These are phyloP conservation scores for Dendrolimus houi DNA, from an alignment of 2,888 invertebrate genomes.

Conservation along the genomic window DNA sequence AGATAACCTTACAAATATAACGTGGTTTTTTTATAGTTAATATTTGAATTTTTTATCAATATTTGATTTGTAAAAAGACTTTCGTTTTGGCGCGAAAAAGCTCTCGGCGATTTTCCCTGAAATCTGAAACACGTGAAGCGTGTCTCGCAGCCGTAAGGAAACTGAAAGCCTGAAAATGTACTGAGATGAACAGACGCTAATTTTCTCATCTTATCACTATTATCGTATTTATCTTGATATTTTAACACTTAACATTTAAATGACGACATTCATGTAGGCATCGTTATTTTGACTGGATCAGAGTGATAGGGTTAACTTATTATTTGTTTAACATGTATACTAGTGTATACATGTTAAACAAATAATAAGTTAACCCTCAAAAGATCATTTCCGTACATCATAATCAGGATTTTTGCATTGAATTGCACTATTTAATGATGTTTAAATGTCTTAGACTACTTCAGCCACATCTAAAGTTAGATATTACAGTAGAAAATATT, in stretches of 20 bases:
- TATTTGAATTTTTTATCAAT: background rate
- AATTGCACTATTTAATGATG: too few relatives aligned
- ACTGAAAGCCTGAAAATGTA: constrained; percentile 48
- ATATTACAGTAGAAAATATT: too few relatives aligned
- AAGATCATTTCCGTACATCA: too few relatives aligned
- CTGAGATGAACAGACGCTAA: constrained; percentile 16
- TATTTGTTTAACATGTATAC: too few relatives aligned
- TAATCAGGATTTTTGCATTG: too few relatives aligned
- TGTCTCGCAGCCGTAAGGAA: constrained; percentile 25
- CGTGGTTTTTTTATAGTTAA: background rate
- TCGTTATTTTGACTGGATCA: too few relatives aligned
- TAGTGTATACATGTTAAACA: too few relatives aligned
- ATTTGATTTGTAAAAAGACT: background rate
- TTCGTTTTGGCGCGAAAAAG: constrained; percentile 14
- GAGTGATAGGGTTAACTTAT: too few relatives aligned
- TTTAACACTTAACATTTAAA: background rate
- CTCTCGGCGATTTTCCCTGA: constrained; percentile 18
- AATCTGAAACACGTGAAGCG: constrained; percentile 31
- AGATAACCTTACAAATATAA: background rate
- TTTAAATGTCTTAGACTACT: too few relatives aligned
- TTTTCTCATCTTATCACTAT: constrained; percentile 14
- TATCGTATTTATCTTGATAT: constrained; percentile 6
- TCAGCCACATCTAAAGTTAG: too few relatives aligned
- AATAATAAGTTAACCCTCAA: too few relatives aligned
- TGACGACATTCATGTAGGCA: too few relatives aligned